A percentile compares a stretch with the other conserved stretches of the same genome.
These are phyloP conservation scores for Isaurus tuberculatus DNA, from an alignment of 92 coral and sea anemone species.

Conservation along the genomic window DNA sequence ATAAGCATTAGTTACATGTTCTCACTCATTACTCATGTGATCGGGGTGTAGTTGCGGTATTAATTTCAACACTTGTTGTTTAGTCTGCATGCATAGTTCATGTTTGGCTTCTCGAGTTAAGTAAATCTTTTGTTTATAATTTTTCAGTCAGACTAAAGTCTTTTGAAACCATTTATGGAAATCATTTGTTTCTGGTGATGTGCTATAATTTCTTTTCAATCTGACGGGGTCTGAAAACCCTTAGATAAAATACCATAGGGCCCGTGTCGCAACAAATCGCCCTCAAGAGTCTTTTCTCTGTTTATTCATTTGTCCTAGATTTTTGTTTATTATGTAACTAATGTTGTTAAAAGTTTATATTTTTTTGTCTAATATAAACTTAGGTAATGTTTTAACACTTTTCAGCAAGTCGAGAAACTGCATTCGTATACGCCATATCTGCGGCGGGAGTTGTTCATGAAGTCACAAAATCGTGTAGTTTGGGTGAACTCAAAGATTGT, in stretches of 20 bases:
- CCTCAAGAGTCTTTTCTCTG: not conserved
- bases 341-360: not conserved
- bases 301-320: not conserved
- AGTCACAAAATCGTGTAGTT: constrained; percentile 92
- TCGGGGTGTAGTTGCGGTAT: not conserved
- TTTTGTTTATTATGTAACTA: not conserved
- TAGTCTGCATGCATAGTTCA: constrained; percentile 11
- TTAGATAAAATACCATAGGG: not conserved
- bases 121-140: constrained; percentile 6
- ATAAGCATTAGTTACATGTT: not conserved
- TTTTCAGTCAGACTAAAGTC: not conserved
- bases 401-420: constrained; percentile 93
- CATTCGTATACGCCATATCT: constrained; percentile 94
- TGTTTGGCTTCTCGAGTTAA: constrained; percentile 18
- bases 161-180: not conserved
- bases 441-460: constrained; percentile 98
- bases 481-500: constrained; percentile 92
- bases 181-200: not conserved
- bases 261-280: not conserved
- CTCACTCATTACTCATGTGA: not conserved
- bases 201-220: not conserved
- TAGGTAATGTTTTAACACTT: not conserved
- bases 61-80: constrained; percentile 43
- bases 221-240: not conserved
- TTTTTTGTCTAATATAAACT: not conserved